Base-by-base conservation (phyloP, 1,140 invertebrate genomes). In the Lepidurus apus region DNA sequence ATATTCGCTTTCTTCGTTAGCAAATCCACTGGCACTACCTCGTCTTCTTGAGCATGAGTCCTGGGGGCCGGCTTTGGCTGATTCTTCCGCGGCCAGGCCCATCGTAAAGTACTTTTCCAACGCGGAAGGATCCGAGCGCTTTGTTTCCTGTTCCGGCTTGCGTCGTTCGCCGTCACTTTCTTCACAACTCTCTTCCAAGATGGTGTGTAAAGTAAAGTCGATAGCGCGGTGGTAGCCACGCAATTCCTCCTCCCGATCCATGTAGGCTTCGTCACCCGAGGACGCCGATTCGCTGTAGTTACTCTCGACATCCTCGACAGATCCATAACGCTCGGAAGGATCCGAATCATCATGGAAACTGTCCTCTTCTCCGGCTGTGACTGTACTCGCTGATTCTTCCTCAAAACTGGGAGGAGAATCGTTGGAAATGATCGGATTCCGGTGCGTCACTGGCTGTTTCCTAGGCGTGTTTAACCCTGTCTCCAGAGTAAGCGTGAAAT, bases 41-140 rank as follows among this genome's bases (percentile, higher is more conserved):
- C 80, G 84, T 81, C 80, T 75, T 89, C 26, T 26, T 53, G 81
- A 82, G 34, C 82, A 43, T 74, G 85, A 73, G 13, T 82, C 82
- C 11, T 82, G 81, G 24, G 80, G 76, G 42, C 91, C 92, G 83
- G 91, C 75, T 44, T 76, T 76, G 42, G 75, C 21, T 0, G 42
- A 44, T 65, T 65, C 53, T 65, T 65, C 53, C 3, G 76, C 91
- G 8, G 92, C 92, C 43, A 95, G 87, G 0, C 91, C 92, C 82
- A 92, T 95, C 84, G 93, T 94, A 86, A 95, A 97, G 84, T 97
- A 96, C 84, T 95, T 95, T 84, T 96, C 94, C 78, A 97, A 83
- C 82, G 95, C 93, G 0, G 94, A 94, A 0, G 92, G 90, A 78
- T 85, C 84, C 8, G 47, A 13, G 45, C 26, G 73, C 42, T 78